Conservation (phyloP, 1,140 invertebrate genomes). For the Bicyclus anynana region DNA sequence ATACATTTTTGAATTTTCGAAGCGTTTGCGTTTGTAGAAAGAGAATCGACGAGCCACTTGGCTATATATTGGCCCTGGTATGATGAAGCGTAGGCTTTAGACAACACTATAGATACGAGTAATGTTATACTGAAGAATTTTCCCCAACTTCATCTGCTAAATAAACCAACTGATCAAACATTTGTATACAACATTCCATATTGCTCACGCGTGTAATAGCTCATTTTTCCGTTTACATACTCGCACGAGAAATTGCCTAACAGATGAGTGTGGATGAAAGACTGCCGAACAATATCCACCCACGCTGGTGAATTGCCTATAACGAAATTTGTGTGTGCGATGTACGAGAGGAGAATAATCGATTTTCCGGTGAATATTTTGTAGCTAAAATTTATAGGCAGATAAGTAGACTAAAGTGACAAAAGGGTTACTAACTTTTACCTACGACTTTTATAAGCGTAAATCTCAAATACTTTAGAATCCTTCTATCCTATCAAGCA, state of each 20-base stretch:
- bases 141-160: conserved; percentile 2
- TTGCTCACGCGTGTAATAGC: conserved; percentile 17
- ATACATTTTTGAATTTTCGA: too few relatives aligned
- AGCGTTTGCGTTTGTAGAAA: too few relatives aligned
- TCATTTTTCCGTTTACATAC: conserved; percentile 28
- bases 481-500: too few relatives aligned
- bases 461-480: too few relatives aligned
- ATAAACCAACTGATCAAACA: conserved; percentile 6
- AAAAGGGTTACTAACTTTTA: too few relatives aligned
- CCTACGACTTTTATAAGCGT: too few relatives aligned
- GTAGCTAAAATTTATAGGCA: too few relatives aligned
- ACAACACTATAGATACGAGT: too few relatives aligned
- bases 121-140: background rate
- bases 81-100: too few relatives aligned
- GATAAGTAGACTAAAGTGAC: background rate
- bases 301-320: conserved; percentile 5
- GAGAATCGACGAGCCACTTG: too few relatives aligned
- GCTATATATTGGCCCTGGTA: too few relatives aligned
- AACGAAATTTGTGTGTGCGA: conserved; percentile 5
- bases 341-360: background rate
- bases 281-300: conserved; percentile 13
- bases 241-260: conserved; percentile 24
- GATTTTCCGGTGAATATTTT: background rate
- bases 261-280: conserved; percentile 9
- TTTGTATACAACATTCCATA: conserved; percentile 23